Evolutionary conservation across 1,140 invertebrate genomes (phyloP), one percentile per base, ranked within the genome.

Genomic region (Alviniconcha marisindica): DNA sequence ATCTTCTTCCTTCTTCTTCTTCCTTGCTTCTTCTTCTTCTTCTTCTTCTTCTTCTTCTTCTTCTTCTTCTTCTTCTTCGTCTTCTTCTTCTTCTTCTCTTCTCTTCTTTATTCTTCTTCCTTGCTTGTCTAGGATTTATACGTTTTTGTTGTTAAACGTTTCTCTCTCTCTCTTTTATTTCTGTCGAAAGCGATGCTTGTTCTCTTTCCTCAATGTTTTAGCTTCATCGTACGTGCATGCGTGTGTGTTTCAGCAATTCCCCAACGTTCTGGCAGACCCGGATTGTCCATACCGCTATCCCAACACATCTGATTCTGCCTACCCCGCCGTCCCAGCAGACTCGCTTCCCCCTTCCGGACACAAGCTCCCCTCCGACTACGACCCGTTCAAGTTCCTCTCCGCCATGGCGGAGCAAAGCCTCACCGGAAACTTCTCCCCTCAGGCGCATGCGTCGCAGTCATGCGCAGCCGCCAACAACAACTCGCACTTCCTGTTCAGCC

Each of bases 351-450:
- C 71, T 1, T 42, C 28, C n/a, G 80, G 33, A 15, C 18, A 42
- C 48, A 74, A 76, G 40, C 54, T 76, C 18, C 71, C 81, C 48
- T 14, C 48, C 15, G 71, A 76, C 18, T 85, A 85, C 78, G 78
- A 85, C 69, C 82, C 84, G 2, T 81, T 85, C 66, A 83, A 85
- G 56, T 85, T 38, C 54, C 66, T 85, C 31, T 83, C 81, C 36
- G 84, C 84, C 69, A 85, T 85, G 84, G 56, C 84, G 0, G 84
- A 85, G 56, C 84, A 85, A 71, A 81, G 66, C 77, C 60, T 85
- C 15, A 79, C 74, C 18, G 84, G 81, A n/a, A 82, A 78, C 73
- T 85, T 85, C 66, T 44, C 66, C 38, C 33, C 74, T 18, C 42
- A 82, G 7, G 56, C 54, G 42, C 77, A n/a, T 36, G 38, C 40